These are phyloP conservation scores for Vulpes vulpes DNA, from an alignment of 2,113 vertebrate species.

Conservation along the genomic window DNA sequence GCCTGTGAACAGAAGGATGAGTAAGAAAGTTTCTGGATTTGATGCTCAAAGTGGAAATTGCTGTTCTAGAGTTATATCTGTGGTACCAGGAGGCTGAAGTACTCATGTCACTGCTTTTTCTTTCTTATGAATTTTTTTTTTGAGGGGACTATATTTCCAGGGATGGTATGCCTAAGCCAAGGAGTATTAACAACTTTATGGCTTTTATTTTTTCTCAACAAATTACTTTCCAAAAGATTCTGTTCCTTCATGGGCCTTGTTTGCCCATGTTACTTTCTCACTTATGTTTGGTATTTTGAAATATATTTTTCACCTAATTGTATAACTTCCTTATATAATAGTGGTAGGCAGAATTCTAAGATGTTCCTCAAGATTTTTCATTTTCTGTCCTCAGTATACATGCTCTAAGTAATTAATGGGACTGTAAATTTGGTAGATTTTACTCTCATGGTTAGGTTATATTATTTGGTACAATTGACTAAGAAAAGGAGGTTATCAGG, in stretches of 20 bases:
- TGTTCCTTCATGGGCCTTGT: not conserved
- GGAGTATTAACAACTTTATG: not conserved
- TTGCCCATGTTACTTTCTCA: not conserved
- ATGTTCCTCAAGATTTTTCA: not conserved
- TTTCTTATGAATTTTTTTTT: not conserved
- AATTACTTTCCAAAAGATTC: slow-evolving; percentile 44
- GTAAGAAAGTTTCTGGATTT: not conserved
- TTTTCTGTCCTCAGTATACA: not conserved
- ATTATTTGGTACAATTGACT: not conserved
- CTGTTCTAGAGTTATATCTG: not conserved
- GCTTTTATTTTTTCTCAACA: not conserved
- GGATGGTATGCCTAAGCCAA: not conserved
- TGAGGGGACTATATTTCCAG: not conserved
- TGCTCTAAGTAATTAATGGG: not conserved
- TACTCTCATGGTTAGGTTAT: not conserved
- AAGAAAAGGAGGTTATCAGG: not conserved
- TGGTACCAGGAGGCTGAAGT: not conserved
- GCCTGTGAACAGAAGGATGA: not conserved
- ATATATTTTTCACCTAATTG: not conserved
- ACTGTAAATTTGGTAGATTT: not conserved
- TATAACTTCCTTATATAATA: not conserved
- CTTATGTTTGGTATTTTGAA: slow-evolving; percentile 7
- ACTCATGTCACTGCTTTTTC: not conserved
- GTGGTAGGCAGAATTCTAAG: slow-evolving; percentile 1
- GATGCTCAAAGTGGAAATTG: not conserved